Percentiles rank a stretch among this genome's conserved stretches.
Conservation (phyloP, 2,888 invertebrate species). For the Drosophila cognata region DNA sequence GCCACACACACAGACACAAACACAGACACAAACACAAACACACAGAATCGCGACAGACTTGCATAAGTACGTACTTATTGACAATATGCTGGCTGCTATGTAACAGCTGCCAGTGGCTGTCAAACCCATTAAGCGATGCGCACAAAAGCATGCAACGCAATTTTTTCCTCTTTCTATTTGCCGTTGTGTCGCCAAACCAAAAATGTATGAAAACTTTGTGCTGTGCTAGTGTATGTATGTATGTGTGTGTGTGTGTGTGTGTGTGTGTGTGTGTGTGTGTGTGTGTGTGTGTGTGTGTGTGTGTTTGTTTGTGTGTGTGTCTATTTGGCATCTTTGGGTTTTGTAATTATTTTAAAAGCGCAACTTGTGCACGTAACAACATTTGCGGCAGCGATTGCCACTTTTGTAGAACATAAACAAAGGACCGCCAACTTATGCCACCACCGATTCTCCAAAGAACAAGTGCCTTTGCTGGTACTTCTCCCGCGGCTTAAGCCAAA, state of each 20-base stretch:
- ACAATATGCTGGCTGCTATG: conserved; percentile 59
- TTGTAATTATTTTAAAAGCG: conserved; percentile 80
- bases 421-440: conserved; percentile 32
- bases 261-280: neutral
- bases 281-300: conserved; percentile 1
- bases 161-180: conserved; percentile 37
- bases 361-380: conserved; percentile 80
- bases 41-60: neutral
- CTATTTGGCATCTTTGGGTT: conserved; percentile 45
- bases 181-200: neutral
- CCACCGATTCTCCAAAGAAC: conserved; percentile 9
- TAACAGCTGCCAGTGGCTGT: conserved; percentile 61
- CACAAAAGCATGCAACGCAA: conserved; percentile 67
- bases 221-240: neutral
- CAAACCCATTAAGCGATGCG: conserved; percentile 61
- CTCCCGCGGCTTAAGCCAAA: conserved; percentile 9
- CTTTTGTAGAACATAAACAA: conserved; percentile 74
- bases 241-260: conserved; percentile 1
- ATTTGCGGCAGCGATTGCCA: conserved; percentile 77
- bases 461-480: conserved; percentile 10
- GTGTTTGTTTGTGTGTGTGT: conserved; percentile 16
- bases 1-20: neutral
- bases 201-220: neutral
- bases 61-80: conserved; percentile 39
- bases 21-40: neutral